These are phyloP conservation scores for Standfussiana lucernea DNA, from an alignment of 2,888 invertebrate genomes.

Conservation along the genomic window DNA sequence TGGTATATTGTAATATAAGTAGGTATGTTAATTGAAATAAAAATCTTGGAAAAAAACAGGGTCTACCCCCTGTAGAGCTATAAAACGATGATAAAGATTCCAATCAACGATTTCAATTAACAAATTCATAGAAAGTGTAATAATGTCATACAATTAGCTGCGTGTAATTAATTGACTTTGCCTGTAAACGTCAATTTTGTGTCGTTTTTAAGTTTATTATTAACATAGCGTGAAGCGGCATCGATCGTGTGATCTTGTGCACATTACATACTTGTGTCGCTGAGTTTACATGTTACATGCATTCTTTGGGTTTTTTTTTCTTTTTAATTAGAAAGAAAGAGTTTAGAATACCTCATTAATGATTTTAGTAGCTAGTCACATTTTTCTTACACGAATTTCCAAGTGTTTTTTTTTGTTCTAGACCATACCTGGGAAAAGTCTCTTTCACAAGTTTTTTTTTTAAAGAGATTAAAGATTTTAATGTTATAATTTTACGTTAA, in stretches of 20 bases:
- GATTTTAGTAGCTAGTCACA: background rate
- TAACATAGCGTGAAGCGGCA: slow-evolving; percentile 30
- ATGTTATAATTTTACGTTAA: too few species aligned
- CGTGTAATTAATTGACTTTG: slow-evolving; percentile 42
- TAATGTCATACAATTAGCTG: slow-evolving; percentile 28
- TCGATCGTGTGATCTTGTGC: slow-evolving; percentile 27
- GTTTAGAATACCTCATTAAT: slow-evolving; percentile 3
- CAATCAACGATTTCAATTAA: background rate
- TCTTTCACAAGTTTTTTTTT: too few species aligned
- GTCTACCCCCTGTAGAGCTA: too few species aligned
- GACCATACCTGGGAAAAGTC: too few species aligned
- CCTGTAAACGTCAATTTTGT: slow-evolving; percentile 24
- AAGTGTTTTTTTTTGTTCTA: too few species aligned
- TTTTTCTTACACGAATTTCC: background rate
- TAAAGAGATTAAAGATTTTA: too few species aligned
- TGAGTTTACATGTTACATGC: slow-evolving; percentile 26
- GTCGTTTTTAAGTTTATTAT: slow-evolving; percentile 23
- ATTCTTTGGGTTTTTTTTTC: slow-evolving; percentile 45
- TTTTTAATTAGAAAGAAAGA: slow-evolving; percentile 20
- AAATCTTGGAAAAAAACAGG: too few species aligned
- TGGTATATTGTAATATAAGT: too few species aligned
- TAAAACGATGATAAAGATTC: background rate
- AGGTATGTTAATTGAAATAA: too few species aligned
- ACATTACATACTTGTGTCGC: slow-evolving; percentile 5
- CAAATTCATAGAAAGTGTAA: slow-evolving; percentile 43